phyloP scores from a whole-genome alignment of 2,888 invertebrate species.

The Synanthedon tipuliformis region DNA sequence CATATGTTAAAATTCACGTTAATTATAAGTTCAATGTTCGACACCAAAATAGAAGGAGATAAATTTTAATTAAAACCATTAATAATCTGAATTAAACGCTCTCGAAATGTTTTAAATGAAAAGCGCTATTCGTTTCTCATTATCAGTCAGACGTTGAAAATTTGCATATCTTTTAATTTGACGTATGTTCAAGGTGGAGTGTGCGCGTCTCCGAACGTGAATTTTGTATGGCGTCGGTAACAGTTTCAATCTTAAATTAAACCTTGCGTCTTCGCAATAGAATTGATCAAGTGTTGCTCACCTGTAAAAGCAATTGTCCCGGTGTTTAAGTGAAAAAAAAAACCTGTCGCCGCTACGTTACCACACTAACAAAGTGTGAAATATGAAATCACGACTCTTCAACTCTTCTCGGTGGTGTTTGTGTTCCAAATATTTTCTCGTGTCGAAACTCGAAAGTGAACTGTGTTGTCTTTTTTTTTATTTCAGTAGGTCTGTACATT shows the following conservation, averaged over 20 bases:
- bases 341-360: constrained; percentile 53
- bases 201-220: constrained; percentile 10
- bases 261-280: constrained; percentile 16
- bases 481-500: not conserved
- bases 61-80: constrained; percentile 59
- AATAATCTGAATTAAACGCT: constrained; percentile 53
- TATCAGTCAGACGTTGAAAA: constrained; percentile 34
- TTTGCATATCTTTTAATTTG: constrained; percentile 62
- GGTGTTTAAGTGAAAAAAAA: constrained; percentile 38
- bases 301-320: not conserved
- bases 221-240: no score
- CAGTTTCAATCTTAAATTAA: not conserved
- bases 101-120: constrained; percentile 37
- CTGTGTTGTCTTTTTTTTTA: constrained; percentile 20
- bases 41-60: constrained; percentile 53
- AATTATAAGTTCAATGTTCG: constrained; percentile 39
- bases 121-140: constrained; percentile 38
- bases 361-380: constrained; percentile 65
- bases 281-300: constrained; percentile 4
- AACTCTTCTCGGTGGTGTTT: constrained; percentile 50
- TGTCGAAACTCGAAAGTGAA: constrained; percentile 48
- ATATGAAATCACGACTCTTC: constrained; percentile 68
- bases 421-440: constrained; percentile 63
- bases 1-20: no score
- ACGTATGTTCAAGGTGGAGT: constrained; percentile 23